A percentile compares a stretch with the other conserved stretches of the same genome.
phyloP scores from a whole-genome alignment of 2,888 invertebrate genomes.

The Lithophane ornitopus region DNA sequence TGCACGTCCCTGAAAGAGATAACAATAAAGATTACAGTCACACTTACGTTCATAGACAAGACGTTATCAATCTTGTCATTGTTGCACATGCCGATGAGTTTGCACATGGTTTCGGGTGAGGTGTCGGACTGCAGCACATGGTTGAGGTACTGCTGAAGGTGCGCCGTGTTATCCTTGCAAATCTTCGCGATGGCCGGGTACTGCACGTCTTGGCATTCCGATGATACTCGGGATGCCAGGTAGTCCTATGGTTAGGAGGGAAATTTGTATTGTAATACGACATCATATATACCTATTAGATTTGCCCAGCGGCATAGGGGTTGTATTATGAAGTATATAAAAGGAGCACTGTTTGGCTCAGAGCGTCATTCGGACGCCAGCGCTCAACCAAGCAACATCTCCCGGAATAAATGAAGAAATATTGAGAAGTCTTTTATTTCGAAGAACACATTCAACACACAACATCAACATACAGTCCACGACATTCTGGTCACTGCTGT shows the following conservation, averaged over 20 bases:
- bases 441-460: no score
- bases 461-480: no score
- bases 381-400: no score
- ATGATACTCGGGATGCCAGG: conserved; percentile 94
- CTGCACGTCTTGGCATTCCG: conserved; percentile 94
- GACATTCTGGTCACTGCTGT: no score
- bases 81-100: conserved; percentile 96
- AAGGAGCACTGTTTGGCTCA: no score
- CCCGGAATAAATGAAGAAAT: no score
- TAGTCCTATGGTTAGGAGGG: conserved; percentile 91
- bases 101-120: conserved; percentile 96
- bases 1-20: background rate
- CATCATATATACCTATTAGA: background rate
- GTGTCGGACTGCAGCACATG: conserved; percentile 96
- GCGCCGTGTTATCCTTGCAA: conserved; percentile 91
- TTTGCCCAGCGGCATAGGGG: no score
- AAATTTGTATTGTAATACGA: background rate
- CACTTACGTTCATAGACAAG: conserved; percentile 86
- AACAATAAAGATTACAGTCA: background rate
- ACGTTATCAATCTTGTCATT: conserved; percentile 92
- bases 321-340: no score
- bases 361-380: no score
- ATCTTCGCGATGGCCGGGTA: conserved; percentile 92
- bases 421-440: no score
- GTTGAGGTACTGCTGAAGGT: conserved; percentile 93